A percentile compares a stretch with the other conserved stretches of the same genome.
phyloP scores from a whole-genome alignment of 2,113 vertebrate genomes.

The Orcinus orca region DNA sequence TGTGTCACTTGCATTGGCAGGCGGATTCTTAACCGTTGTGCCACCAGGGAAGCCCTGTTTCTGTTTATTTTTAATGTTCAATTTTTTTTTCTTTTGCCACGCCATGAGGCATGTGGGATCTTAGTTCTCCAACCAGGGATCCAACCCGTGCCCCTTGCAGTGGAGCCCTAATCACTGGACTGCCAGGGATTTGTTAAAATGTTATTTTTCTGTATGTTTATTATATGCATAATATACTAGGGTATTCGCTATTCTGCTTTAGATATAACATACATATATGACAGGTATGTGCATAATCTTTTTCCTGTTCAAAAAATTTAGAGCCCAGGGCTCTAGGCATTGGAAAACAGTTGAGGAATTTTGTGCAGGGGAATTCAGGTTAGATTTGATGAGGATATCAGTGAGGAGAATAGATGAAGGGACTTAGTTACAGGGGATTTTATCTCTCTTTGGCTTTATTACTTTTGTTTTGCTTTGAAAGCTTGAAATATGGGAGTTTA shows the following conservation, averaged over 20 bases:
- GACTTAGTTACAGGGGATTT: neutral
- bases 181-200: neutral
- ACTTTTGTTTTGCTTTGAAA: slow-evolving; percentile 41
- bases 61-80: no score
- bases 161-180: neutral
- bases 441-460: neutral
- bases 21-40: no score
- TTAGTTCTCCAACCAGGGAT: neutral
- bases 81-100: no score
- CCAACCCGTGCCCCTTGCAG: neutral
- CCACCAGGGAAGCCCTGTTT: no score
- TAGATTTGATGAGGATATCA: slow-evolving; percentile 32
- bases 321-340: neutral
- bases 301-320: neutral
- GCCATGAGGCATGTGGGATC: neutral
- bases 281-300: neutral
- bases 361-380: neutral
- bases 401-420: neutral
- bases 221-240: neutral
- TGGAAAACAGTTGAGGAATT: slow-evolving; percentile 18
- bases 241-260: neutral
- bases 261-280: neutral
- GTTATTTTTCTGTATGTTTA: neutral
- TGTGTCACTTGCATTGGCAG: no score
- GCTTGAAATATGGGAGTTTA: slow-evolving; percentile 33